Conservation (phyloP, 2,888 invertebrate genomes). For the Saturnia pavonia region DNA sequence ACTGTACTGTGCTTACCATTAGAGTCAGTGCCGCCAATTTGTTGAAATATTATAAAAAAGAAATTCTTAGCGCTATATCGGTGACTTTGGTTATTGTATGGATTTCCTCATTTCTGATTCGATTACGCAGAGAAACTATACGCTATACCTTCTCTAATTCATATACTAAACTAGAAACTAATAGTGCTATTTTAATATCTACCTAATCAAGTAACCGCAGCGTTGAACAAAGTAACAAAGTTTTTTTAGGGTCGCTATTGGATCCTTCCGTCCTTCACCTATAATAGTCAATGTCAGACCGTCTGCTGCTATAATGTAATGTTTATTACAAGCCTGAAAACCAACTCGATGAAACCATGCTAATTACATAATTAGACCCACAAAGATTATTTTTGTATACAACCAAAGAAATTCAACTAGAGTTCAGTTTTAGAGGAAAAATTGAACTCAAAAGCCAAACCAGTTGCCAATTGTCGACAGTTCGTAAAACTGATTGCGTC, state of each 20-base stretch:
- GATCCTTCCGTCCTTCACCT: neutral
- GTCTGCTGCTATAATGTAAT: neutral
- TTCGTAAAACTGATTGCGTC: neutral
- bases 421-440: neutral
- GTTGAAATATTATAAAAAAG: too few relatives aligned
- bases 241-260: neutral
- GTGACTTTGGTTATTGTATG: too few relatives aligned
- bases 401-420: neutral
- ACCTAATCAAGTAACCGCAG: neutral
- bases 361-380: neutral
- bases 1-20: too few relatives aligned
- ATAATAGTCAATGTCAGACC: neutral
- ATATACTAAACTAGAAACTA: neutral
- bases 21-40: too few relatives aligned
- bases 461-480: neutral
- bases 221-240: neutral
- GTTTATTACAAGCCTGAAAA: neutral
- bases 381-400: neutral
- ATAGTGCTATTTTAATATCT: neutral
- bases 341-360: slow-evolving; percentile 1
- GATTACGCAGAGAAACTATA: too few relatives aligned
- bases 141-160: too few relatives aligned
- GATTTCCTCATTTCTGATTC: too few relatives aligned
- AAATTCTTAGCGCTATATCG: too few relatives aligned
- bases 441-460: neutral